Conservation (phyloP, 2,888 invertebrate species). For the Pammene fasciana region DNA sequence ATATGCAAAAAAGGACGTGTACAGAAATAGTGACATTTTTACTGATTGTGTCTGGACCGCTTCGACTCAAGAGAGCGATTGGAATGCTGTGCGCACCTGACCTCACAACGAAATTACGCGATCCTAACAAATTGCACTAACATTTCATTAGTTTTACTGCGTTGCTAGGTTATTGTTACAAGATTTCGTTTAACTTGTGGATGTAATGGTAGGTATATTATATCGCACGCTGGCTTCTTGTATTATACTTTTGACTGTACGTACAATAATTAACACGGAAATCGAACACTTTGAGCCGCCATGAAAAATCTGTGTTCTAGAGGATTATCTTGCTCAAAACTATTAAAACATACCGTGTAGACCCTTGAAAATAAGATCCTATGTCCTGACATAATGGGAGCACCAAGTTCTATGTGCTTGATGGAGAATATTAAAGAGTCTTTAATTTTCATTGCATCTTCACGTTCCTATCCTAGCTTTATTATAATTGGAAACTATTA, state of each 20-base stretch:
- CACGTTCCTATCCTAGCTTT: conserved; percentile 3
- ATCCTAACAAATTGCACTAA: conserved; percentile 55
- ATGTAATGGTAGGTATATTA: too few species aligned
- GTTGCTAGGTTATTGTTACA: neutral
- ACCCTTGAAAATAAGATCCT: neutral
- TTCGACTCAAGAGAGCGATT: conserved; percentile 21
- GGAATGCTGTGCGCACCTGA: conserved; percentile 54
- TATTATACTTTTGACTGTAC: neutral
- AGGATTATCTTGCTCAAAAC: neutral
- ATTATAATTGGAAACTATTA: conserved; percentile 24
- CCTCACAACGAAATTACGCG: conserved; percentile 54
- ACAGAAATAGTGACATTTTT: too few species aligned
- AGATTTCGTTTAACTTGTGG: too few species aligned
- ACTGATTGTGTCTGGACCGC: too few species aligned
- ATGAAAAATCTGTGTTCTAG: neutral
- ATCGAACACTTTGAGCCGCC: neutral
- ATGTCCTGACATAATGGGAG: neutral
- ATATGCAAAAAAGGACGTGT: too few species aligned
- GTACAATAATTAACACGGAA: too few species aligned
- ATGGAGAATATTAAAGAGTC: neutral
- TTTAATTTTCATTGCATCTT: conserved; percentile 7
- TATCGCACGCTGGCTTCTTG: neutral
- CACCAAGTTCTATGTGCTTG: neutral
- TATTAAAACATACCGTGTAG: neutral
- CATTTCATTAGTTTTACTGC: conserved; percentile 35